A percentile compares a stretch with the other conserved stretches of the same genome.
Evolutionary conservation across 2,113 vertebrate species (phyloP).

Genomic region (Dicentrarchus labrax): DNA sequence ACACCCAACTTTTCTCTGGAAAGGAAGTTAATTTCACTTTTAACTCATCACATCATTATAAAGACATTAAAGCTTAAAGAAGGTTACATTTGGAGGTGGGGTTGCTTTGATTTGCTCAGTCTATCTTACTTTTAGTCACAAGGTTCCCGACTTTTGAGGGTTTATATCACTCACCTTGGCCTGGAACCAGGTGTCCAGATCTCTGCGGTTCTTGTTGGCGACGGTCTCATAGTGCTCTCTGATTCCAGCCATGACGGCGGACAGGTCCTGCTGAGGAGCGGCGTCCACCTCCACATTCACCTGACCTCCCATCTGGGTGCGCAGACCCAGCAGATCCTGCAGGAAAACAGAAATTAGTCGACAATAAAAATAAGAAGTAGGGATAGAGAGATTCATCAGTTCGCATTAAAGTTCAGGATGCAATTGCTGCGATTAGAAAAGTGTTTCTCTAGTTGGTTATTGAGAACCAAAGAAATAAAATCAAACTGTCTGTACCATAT

Average conservation of each 20-base stretch:
- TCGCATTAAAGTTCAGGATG: no score
- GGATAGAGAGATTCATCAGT: no score
- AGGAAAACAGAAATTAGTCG: neutral
- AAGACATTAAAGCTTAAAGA: neutral
- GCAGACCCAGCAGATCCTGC: slow-evolving; percentile 62
- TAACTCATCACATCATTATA: neutral
- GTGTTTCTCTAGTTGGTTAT: no score
- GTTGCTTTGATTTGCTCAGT: neutral
- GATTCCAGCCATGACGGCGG: slow-evolving; percentile 66
- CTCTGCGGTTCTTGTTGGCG: slow-evolving; percentile 83
- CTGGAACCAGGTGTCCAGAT: slow-evolving; percentile 82
- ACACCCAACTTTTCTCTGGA: neutral
- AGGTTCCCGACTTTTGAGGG: no score
- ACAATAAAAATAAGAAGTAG: no score
- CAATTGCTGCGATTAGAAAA: no score
- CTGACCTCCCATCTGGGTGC: slow-evolving; percentile 64
- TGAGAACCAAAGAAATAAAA: no score
- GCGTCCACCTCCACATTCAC: slow-evolving; percentile 83
- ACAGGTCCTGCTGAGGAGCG: slow-evolving; percentile 72
- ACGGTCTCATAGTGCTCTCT: slow-evolving; percentile 87
- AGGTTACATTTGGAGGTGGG: no score
- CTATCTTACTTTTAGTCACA: neutral
- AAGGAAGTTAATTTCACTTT: neutral
- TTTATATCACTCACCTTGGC: slow-evolving; percentile 54
- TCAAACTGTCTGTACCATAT: no score